These are phyloP conservation scores for Andrena hattorfiana DNA, from an alignment of 2,888 invertebrate species.

Conservation along the genomic window DNA sequence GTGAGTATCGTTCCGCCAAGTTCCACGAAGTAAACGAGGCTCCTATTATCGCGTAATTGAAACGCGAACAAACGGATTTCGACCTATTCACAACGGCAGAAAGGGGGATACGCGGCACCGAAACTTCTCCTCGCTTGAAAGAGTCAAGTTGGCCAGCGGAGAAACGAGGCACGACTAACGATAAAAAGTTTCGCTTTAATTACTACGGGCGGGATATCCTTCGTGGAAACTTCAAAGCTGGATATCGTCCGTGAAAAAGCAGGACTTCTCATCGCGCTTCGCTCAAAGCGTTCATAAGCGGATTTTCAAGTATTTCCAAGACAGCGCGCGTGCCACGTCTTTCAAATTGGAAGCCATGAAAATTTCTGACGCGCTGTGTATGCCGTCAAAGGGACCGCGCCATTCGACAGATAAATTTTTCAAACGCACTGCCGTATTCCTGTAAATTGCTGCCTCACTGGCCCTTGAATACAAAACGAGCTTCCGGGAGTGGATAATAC, in stretches of 20 bases:
- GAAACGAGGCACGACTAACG: slow-evolving; percentile 57
- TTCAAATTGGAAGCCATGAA: slow-evolving; percentile 31
- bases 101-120: slow-evolving; percentile 60
- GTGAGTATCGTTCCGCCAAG: slow-evolving; percentile 49
- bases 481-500: neutral
- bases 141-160: slow-evolving; percentile 38
- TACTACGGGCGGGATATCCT: slow-evolving; percentile 61
- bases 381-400: neutral
- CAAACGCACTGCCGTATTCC: neutral
- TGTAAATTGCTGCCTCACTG: slow-evolving; percentile 5
- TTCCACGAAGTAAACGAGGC: slow-evolving; percentile 46
- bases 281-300: slow-evolving; percentile 39
- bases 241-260: slow-evolving; percentile 60
- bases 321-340: slow-evolving; percentile 6
- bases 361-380: neutral
- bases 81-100: slow-evolving; percentile 62
- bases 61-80: slow-evolving; percentile 71
- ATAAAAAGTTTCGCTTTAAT: slow-evolving; percentile 72
- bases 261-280: slow-evolving; percentile 14
- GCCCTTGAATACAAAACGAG: neutral
- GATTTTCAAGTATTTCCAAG: slow-evolving; percentile 31
- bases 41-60: slow-evolving; percentile 69
- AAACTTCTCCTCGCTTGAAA: slow-evolving; percentile 54
- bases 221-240: slow-evolving; percentile 60
- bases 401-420: slow-evolving; percentile 15